Percentiles rank a stretch among this genome's conserved stretches.
These are phyloP conservation scores for Lutraria lutraria DNA, from an alignment of 2,888 invertebrate genomes.

Conservation along the genomic window DNA sequence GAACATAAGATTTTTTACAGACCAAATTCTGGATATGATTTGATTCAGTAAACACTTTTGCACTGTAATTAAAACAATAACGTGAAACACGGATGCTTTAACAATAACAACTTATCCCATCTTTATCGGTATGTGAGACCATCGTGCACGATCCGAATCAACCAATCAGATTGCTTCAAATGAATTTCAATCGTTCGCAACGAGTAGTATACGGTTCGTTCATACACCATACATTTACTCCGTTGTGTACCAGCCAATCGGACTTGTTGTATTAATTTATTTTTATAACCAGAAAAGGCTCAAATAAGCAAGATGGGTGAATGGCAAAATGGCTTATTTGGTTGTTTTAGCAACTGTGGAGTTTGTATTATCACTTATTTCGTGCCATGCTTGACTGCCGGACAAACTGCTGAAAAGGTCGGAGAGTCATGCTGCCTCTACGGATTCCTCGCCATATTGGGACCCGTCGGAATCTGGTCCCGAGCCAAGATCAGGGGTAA, in stretches of 20 bases:
- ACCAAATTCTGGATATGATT: too few relatives aligned
- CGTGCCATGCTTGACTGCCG: slow-evolving; percentile 77
- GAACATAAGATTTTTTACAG: too few relatives aligned
- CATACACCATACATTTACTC: background rate
- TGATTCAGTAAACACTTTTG: too few relatives aligned
- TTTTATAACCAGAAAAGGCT: background rate
- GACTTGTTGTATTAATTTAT: background rate
- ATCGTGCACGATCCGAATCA: background rate
- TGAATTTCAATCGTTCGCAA: background rate
- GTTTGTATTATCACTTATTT: slow-evolving; percentile 77
- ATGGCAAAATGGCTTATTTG: slow-evolving; percentile 74
- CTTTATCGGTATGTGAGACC: slow-evolving; percentile 28
- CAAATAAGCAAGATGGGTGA: slow-evolving; percentile 70
- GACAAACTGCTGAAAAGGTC: slow-evolving; percentile 76
- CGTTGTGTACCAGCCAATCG: background rate
- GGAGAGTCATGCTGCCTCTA: slow-evolving; percentile 75
- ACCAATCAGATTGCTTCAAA: slow-evolving; percentile 32
- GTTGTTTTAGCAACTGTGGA: slow-evolving; percentile 75
- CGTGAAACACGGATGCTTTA: too few relatives aligned
- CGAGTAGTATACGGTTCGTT: background rate
- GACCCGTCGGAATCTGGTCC: slow-evolving; percentile 70
- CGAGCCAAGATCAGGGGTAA: slow-evolving; percentile 75
- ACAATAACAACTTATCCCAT: too few relatives aligned
- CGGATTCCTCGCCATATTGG: slow-evolving; percentile 70
- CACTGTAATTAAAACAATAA: too few relatives aligned